Conservation (phyloP, 1,140 invertebrate species). For the Eupristina koningsbergeri region DNA sequence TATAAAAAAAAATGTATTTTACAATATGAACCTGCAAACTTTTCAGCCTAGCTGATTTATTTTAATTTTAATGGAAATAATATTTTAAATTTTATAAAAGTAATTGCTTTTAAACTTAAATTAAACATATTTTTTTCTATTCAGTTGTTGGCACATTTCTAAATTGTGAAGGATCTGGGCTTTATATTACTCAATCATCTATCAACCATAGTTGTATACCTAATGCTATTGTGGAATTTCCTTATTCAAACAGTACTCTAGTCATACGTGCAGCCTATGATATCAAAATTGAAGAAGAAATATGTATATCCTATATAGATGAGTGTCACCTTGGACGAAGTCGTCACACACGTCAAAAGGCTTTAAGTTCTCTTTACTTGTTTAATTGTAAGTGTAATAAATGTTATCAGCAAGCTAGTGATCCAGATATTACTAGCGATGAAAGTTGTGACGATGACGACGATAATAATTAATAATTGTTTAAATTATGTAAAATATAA, state of each 20-base stretch:
- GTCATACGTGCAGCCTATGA: slow-evolving; percentile 83
- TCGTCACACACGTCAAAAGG: slow-evolving; percentile 89
- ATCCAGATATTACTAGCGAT: slow-evolving; percentile 87
- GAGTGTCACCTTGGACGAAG: slow-evolving; percentile 86
- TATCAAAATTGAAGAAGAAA: slow-evolving; percentile 89
- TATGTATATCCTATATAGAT: slow-evolving; percentile 92
- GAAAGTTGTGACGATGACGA: slow-evolving; percentile 60
- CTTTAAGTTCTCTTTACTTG: slow-evolving; percentile 87
- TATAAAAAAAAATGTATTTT: no score
- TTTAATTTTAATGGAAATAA: no score
- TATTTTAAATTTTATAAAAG: no score
- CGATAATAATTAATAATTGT: slow-evolving; percentile 46
- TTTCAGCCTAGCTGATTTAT: no score
- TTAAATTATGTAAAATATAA: background rate
- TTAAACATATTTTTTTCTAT: slow-evolving; percentile 48
- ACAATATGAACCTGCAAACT: no score
- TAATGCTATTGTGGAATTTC: slow-evolving; percentile 90
- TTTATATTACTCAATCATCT: slow-evolving; percentile 88
- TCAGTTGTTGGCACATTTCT: slow-evolving; percentile 89
- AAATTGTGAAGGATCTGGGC: slow-evolving; percentile 93
- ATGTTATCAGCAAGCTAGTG: slow-evolving; percentile 81
- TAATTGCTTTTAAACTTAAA: no score
- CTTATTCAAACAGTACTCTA: slow-evolving; percentile 86
- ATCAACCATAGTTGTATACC: slow-evolving; percentile 95
- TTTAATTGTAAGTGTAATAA: slow-evolving; percentile 88